phyloP scores from a whole-genome alignment of 2,888 invertebrate species.

The Leucoptera coffeella region DNA sequence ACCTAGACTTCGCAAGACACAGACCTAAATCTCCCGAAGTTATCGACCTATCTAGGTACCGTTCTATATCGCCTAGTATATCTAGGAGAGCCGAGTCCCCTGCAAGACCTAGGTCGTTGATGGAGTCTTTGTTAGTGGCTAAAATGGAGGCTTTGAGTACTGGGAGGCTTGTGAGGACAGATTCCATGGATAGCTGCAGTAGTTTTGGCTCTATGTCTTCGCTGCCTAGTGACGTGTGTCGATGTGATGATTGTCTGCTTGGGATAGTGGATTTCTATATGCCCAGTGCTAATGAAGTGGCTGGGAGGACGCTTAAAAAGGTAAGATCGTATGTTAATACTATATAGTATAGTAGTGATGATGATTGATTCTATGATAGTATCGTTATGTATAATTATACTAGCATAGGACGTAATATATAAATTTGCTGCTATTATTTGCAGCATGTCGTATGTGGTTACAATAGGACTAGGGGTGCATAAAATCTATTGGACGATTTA shows the following conservation, averaged over 20 bases:
- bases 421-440: too few relatives aligned
- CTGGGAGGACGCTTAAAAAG: conserved; percentile 55
- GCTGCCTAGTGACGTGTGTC: conserved; percentile 66
- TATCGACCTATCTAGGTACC: conserved; percentile 14
- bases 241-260: conserved; percentile 77
- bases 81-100: conserved; percentile 40
- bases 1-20: conserved; percentile 22
- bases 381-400: too few relatives aligned
- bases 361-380: too few relatives aligned
- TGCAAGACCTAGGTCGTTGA: conserved; percentile 65
- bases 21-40: conserved; percentile 35
- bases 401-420: too few relatives aligned
- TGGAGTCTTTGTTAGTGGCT: conserved; percentile 74
- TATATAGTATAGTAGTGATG: too few relatives aligned
- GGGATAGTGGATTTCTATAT: conserved; percentile 74
- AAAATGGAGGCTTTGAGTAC: conserved; percentile 71
- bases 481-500: too few relatives aligned
- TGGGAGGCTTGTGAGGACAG: conserved; percentile 60
- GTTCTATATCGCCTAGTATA: conserved; percentile 41
- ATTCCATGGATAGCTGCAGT: conserved; percentile 71
- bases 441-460: too few relatives aligned
- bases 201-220: conserved; percentile 66
- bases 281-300: conserved; percentile 41
- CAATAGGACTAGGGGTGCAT: too few relatives aligned
- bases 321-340: too few relatives aligned